These are phyloP conservation scores for Cricetomys ansorgei DNA, from an alignment of 2,113 vertebrate genomes.

Conservation along the genomic window DNA sequence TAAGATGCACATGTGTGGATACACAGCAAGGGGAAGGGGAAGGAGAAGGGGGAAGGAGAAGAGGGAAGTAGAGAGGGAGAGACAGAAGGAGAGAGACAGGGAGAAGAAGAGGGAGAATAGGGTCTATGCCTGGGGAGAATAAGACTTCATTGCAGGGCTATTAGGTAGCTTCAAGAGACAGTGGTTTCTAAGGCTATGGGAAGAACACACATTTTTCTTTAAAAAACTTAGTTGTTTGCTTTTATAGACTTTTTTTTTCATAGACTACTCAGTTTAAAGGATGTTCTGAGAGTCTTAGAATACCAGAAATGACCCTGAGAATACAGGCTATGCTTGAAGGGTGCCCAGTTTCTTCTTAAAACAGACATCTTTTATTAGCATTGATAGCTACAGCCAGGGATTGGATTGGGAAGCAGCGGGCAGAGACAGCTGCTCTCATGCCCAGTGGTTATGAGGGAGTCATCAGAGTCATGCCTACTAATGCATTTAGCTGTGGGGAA, in stretches of 20 bases:
- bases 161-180: not conserved
- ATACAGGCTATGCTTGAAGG: not conserved
- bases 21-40: no score
- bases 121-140: not conserved
- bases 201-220: not conserved
- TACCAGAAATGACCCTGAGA: not conserved
- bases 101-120: not conserved
- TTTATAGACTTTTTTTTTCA: slow-evolving; percentile 15
- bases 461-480: no score
- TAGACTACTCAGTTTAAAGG: not conserved
- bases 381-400: not conserved
- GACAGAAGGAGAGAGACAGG: no score
- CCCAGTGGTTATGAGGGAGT: not conserved
- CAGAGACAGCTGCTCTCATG: not conserved
- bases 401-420: not conserved
- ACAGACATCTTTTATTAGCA: not conserved
- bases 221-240: not conserved
- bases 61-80: no score
- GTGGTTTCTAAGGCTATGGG: not conserved
- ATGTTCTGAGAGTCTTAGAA: not conserved
- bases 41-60: not conserved
- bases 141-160: not conserved
- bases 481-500: no score
- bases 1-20: no score
- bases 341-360: not conserved